Evolutionary conservation across 2,888 invertebrate species (phyloP).

Genomic region (Eudasyphora cyanicolor): DNA sequence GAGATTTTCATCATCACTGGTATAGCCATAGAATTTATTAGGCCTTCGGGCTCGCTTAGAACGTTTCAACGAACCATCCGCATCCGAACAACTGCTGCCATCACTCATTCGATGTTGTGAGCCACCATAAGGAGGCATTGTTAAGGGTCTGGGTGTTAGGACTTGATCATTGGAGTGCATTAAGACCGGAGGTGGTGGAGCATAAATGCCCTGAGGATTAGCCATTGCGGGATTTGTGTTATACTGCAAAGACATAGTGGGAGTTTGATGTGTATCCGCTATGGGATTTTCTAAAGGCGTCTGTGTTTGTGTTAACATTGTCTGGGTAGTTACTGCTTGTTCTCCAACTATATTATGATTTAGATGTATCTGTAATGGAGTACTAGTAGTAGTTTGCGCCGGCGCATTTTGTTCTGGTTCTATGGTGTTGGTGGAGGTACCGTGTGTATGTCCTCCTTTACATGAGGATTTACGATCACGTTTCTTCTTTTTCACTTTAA

Average conservation of each 20-base stretch:
- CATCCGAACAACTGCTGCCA: constrained; percentile 81
- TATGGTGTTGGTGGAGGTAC: constrained; percentile 76
- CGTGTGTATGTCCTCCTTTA: constrained; percentile 59
- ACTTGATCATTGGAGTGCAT: constrained; percentile 45
- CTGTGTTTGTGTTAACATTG: background rate
- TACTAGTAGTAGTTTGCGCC: constrained; percentile 21
- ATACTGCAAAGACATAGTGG: constrained; percentile 28
- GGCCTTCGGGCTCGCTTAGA: constrained; percentile 91
- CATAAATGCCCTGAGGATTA: constrained; percentile 42
- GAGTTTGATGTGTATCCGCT: constrained; percentile 24
- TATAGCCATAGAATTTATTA: constrained; percentile 93
- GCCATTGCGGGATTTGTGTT: constrained; percentile 8
- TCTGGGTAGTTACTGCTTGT: background rate
- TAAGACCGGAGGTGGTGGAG: constrained; percentile 35
- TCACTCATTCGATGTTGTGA: constrained; percentile 75
- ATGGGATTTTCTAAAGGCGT: constrained; percentile 31
- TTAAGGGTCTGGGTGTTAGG: constrained; percentile 50
- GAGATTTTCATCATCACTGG: constrained; percentile 89
- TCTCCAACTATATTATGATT: background rate
- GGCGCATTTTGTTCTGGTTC: constrained; percentile 74
- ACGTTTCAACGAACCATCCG: constrained; percentile 83
- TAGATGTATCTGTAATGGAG: background rate
- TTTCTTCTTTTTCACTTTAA: constrained; percentile 86
- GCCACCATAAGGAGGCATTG: constrained; percentile 66
- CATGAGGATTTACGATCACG: constrained; percentile 82